A percentile compares a stretch with the other conserved stretches of the same genome.
Conservation (phyloP, 2,888 invertebrate genomes). For the Gryllus longicercus region DNA sequence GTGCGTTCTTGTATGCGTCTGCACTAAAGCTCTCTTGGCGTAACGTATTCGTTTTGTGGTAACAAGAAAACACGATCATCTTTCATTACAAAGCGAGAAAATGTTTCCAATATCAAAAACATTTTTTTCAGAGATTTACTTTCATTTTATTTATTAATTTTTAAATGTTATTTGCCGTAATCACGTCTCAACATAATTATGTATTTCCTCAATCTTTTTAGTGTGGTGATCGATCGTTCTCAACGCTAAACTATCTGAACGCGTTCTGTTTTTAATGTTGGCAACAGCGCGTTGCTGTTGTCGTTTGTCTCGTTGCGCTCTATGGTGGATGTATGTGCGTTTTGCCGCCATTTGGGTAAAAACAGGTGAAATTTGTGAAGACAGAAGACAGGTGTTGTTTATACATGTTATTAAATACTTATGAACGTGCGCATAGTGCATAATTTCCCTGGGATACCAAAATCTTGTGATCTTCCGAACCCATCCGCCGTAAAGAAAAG, state of each 20-base stretch:
- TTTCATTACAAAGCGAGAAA: no score
- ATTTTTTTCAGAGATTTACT: no score
- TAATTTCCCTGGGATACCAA: background rate
- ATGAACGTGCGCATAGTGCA: background rate
- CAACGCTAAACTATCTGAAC: background rate
- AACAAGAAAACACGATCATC: no score
- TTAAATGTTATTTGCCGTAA: no score
- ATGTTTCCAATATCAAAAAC: no score
- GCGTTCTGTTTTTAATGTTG: conserved; percentile 8
- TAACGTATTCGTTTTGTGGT: no score
- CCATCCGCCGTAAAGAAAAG: background rate
- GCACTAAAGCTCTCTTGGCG: background rate
- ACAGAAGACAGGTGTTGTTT: conserved; percentile 17
- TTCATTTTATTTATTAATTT: no score
- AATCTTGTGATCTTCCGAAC: background rate
- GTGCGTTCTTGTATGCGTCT: background rate
- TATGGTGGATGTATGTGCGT: conserved; percentile 17
- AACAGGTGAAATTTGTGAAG: background rate
- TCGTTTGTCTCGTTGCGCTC: conserved; percentile 17
- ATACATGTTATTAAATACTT: background rate
- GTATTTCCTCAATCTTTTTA: no score
- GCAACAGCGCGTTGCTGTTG: conserved; percentile 17
- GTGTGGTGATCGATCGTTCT: no score
- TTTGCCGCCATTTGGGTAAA: conserved; percentile 11
- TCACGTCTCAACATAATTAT: no score